These are phyloP conservation scores for Lumbricus terrestris DNA, from an alignment of 2,888 invertebrate genomes.

Conservation along the genomic window DNA sequence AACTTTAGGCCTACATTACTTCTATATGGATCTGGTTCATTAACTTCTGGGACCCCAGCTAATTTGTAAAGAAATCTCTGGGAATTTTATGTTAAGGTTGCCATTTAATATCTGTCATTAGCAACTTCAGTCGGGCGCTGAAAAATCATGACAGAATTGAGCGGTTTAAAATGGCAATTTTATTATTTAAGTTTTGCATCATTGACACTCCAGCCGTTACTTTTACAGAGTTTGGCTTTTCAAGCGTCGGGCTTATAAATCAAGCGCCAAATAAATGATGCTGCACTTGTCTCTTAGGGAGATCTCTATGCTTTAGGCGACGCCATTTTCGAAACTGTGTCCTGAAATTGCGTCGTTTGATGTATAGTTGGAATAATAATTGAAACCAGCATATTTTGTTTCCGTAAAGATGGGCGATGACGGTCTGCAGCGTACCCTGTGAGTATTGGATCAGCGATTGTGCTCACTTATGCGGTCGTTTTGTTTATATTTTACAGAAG, in stretches of 20 bases:
- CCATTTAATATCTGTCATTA: too few relatives aligned
- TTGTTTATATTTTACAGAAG: background rate
- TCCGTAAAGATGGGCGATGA: background rate
- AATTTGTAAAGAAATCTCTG: too few relatives aligned
- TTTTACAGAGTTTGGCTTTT: background rate
- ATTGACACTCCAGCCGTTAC: background rate
- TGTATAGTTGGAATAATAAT: background rate
- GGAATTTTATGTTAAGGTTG: too few relatives aligned
- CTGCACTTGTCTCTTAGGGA: background rate
- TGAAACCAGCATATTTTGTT: background rate
- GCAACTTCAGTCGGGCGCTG: too few relatives aligned
- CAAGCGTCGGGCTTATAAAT: too few relatives aligned
- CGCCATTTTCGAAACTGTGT: background rate
- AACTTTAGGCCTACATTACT: too few relatives aligned
- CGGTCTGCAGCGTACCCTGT: conserved; percentile 12
- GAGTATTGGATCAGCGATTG: background rate
- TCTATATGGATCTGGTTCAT: too few relatives aligned
- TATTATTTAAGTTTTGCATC: background rate
- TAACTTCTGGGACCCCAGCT: too few relatives aligned
- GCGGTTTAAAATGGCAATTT: background rate
- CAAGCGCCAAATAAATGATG: background rate
- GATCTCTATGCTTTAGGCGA: background rate
- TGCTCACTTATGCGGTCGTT: background rate
- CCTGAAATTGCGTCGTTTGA: background rate
- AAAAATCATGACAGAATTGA: too few relatives aligned